Evolutionary conservation across 2,888 invertebrate genomes (phyloP), one percentile per base, ranked within the genome.

Genomic region (Parasteatoda lunata): DNA sequence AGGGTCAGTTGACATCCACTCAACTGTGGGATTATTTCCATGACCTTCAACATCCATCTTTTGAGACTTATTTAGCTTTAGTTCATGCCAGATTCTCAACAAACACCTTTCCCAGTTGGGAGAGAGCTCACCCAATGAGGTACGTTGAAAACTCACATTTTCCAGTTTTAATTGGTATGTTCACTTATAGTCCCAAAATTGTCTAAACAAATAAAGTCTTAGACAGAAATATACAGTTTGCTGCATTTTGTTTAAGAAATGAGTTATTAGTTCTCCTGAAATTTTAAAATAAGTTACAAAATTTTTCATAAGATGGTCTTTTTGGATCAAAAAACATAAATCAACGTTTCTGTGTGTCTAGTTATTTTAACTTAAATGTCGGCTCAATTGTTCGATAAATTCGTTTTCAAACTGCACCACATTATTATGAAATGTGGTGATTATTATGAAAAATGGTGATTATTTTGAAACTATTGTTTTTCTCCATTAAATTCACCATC

Each of bases 41-140:
- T 81, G 95, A 95, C 91, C 92, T 95, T 72, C 89, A 90, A 84
- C 91, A 92, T 90, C 92, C 93, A 3, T 92, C 92, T 48, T 99
- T 96, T 93, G 96, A 97, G 91, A 97, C 98, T 3, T 98, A 99
- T 93, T 93, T 99, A 92, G 97, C 99, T 68, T 93, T 99, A 91
- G 98, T 99, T 7, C 99, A 99, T 92, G 98, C 98, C 66, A 94
- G 99, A 90, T 99, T 99, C 94, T 99, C 99, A 13, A 99, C 99
- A 89, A 99, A 99, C 93, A 99, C 99, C 49, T 99, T 99, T 92
- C 99, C 99, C 15, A 98, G 97, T 91, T 99, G 99, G 99, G 98
- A 99, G 93, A 94, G 99, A 90, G 99, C 99, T 30, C 99, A 99
- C 93, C 99, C 99, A 13, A 94, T 98, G 91, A 95, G 98, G 96